Evolutionary conservation across 2,113 vertebrate species (phyloP).

Genomic region (Odobenus rosmarus): DNA sequence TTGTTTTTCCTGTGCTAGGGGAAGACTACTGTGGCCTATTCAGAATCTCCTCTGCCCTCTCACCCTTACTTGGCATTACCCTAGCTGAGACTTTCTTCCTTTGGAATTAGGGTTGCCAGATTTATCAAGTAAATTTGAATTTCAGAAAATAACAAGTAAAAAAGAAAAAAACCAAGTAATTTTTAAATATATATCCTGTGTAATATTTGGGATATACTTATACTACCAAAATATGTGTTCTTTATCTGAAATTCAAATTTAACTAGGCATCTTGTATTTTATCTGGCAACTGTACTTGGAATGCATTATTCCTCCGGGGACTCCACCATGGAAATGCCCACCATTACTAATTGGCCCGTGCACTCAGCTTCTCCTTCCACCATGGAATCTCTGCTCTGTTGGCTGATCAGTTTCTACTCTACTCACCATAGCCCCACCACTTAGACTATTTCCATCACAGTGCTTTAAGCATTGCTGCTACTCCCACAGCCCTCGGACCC

Average conservation of each 20-base stretch:
- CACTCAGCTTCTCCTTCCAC: not conserved
- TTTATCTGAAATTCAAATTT: constrained; percentile 52
- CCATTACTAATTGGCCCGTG: not conserved
- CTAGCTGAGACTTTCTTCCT: not conserved
- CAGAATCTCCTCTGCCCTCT: not conserved
- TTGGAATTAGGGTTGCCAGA: not conserved
- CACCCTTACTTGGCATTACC: not conserved
- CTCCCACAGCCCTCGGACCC: not conserved
- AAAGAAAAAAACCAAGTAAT: not conserved
- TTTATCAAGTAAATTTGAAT: constrained; percentile 34
- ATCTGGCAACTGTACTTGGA: not conserved
- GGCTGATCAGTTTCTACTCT: not conserved
- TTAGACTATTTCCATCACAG: constrained; percentile 1
- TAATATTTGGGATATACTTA: not conserved
- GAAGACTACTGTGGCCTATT: not conserved
- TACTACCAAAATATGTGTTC: not conserved
- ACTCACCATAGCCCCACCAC: not conserved
- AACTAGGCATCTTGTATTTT: constrained; percentile 15
- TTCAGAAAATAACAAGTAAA: not conserved
- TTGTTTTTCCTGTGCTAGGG: not conserved
- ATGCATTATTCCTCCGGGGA: not conserved
- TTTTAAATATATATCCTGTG: not conserved
- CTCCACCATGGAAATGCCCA: not conserved
- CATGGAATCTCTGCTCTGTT: not conserved
- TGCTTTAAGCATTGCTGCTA: not conserved